Evolutionary conservation across 2,113 vertebrate species (phyloP).

Genomic region (Gymnogyps californianus): DNA sequence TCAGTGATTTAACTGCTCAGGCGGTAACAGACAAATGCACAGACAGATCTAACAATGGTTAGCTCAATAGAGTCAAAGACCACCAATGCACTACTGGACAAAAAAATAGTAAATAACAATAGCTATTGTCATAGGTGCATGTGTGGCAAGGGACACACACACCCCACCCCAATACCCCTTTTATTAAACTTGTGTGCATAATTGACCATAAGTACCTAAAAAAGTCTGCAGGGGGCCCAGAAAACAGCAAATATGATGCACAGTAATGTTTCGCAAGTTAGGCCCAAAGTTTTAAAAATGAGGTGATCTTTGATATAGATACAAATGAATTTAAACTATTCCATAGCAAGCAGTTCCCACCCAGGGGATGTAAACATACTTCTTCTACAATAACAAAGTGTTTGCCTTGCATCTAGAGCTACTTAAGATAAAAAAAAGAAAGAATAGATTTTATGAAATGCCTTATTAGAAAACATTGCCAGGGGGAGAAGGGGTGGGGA

Average conservation of each 20-base stretch:
- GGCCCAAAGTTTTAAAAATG: background rate
- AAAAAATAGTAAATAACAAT: background rate
- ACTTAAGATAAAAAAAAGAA: background rate
- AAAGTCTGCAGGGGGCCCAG: background rate
- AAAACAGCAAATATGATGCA: background rate
- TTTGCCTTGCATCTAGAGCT: background rate
- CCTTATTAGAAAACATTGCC: background rate
- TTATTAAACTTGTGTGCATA: background rate
- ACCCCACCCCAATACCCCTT: fast-evolving
- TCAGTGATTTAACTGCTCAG: background rate
- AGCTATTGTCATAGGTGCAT: background rate
- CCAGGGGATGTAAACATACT: background rate
- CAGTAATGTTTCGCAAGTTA: background rate
- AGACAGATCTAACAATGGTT: background rate
- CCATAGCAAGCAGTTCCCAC: background rate
- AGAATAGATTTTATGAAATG: background rate
- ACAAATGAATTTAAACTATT: background rate
- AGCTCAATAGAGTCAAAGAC: background rate
- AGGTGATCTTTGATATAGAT: background rate
- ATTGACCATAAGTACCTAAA: background rate
- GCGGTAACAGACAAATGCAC: background rate
- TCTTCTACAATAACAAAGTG: background rate
- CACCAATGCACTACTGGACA: background rate
- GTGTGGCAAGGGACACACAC: background rate
- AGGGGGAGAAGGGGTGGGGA: background rate